Base-by-base conservation (phyloP, 2,888 invertebrate species). In the Drosophila paracracens region DNA sequence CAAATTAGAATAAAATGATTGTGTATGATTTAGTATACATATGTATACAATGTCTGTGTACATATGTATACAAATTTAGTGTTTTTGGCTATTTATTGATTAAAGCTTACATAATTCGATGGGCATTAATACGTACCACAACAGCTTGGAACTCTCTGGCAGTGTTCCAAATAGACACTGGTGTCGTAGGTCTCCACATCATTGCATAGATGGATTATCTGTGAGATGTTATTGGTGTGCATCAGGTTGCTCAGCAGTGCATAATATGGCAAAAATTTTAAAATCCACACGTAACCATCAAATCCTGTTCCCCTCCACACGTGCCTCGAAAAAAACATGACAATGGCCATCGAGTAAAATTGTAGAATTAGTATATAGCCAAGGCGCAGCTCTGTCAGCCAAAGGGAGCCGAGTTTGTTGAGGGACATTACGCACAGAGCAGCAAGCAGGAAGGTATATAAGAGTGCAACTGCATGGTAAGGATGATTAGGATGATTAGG, bases 151-250 rank as follows among this genome's bases (percentile, higher is more conserved):
- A 4, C 0, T 11, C 0, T 3, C 0, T 25, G n/a, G 35, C 84
- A 84, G 7, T 69, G 58, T 10, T 86, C 89, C 54, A 79, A 29
- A 8, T 64, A 21, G 0, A 74, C 71, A 52, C 89, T 84, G 6
- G 67, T 78, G 11, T 76, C 54, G 40, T 57, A 73, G 8, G 74
- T 81, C 25, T 81, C 61, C 2, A 8, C 2, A 57, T 88, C 84
- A 0, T 8, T 10, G 51, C 84, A 85, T 0, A 67, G 11, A 1
- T 52, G 35, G 1, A 1, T 1, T 0, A 33, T 33, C 11, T 75
- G 66, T 7, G 62, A 21, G 4, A 35, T 4, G 0, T 52, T n/a
- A 3, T 52, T 31, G 1, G 64, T 27, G 1, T 21, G 13, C 33
- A 81, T 48, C 2, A 88, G 27, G 18, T 70, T 72, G 0, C 60